Conservation (phyloP, 2,888 invertebrate species). For the Ernsta delagoae region DNA sequence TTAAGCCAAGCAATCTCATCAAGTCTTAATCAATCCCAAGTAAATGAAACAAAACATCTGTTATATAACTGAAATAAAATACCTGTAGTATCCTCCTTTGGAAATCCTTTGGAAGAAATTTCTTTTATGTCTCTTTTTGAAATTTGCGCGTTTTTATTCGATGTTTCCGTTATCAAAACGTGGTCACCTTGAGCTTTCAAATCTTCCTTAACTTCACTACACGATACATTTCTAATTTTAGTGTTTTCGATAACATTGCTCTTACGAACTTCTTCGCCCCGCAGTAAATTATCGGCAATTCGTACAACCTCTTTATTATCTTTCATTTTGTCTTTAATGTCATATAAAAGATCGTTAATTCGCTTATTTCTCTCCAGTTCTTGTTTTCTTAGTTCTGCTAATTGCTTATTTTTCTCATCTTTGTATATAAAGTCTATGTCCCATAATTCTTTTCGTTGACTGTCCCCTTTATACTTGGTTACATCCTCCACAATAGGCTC, state of each 20-base stretch:
- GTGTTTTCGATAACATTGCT: conserved; percentile 42
- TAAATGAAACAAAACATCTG: too few relatives aligned
- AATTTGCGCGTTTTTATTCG: not conserved
- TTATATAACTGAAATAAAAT: too few relatives aligned
- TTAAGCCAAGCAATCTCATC: too few relatives aligned
- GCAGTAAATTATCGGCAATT: conserved; percentile 68
- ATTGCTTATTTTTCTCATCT: conserved; percentile 52
- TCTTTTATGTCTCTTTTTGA: conserved; percentile 1
- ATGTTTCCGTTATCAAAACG: conserved; percentile 20
- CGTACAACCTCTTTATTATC: conserved; percentile 73
- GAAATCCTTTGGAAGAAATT: conserved; percentile 1
- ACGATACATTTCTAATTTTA: conserved; percentile 11
- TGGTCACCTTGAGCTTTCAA: conserved; percentile 41
- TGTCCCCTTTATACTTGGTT: conserved; percentile 41
- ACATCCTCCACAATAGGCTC: conserved; percentile 1
- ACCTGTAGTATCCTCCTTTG: not conserved
- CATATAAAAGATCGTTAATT: conserved; percentile 65
- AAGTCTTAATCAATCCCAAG: too few relatives aligned
- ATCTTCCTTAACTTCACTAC: conserved; percentile 18
- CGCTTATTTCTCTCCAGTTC: conserved; percentile 63
- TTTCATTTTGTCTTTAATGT: conserved; percentile 77
- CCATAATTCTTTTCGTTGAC: conserved; percentile 61
- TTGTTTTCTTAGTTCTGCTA: conserved; percentile 54
- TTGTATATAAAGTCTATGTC: conserved; percentile 56
- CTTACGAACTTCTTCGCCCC: conserved; percentile 61